Conservation (phyloP, 2,797 vertebrate genomes). For the Thamnophis elegans region DNA sequence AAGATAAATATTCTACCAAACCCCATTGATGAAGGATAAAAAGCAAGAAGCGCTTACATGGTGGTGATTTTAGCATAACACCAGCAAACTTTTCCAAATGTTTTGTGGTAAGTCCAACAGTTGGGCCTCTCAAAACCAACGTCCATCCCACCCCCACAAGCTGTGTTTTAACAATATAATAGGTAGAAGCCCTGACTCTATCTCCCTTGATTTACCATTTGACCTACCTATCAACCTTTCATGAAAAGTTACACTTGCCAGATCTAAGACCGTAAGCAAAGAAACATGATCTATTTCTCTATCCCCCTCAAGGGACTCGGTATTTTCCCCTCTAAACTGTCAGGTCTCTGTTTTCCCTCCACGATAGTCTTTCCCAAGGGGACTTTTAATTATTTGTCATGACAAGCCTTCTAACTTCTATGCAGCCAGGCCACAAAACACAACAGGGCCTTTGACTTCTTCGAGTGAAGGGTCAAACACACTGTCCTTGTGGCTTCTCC, state of each 20-base stretch:
- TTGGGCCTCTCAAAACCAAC: not conserved
- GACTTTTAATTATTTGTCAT: slow-evolving; percentile 70
- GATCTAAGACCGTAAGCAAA: slow-evolving; percentile 34
- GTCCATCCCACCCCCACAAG: not conserved
- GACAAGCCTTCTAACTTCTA: slow-evolving; percentile 69
- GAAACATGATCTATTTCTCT: slow-evolving; percentile 61
- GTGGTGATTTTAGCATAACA: not conserved
- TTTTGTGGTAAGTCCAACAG: slow-evolving; percentile 34
- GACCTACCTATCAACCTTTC: slow-evolving; percentile 54
- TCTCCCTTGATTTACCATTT: slow-evolving; percentile 54
- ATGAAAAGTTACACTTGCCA: slow-evolving; percentile 52
- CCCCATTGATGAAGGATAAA: not conserved
- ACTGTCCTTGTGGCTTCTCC: slow-evolving; percentile 50
- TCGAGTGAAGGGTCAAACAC: slow-evolving; percentile 47
- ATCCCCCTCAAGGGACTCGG: slow-evolving; percentile 37
- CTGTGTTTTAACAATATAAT: slow-evolving; percentile 27
- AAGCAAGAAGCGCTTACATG: not conserved
- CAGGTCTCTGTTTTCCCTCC: slow-evolving; percentile 70
- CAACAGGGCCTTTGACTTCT: slow-evolving; percentile 34
- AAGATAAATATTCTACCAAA: not conserved
- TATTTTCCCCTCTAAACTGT: slow-evolving; percentile 58
- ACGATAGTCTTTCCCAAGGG: slow-evolving; percentile 64
- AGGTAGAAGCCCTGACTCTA: slow-evolving; percentile 38
- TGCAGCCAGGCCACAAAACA: slow-evolving; percentile 67
- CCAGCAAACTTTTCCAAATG: not conserved